Base-by-base conservation (phyloP, 2,797 vertebrate species). In the Anguilla marmorata region DNA sequence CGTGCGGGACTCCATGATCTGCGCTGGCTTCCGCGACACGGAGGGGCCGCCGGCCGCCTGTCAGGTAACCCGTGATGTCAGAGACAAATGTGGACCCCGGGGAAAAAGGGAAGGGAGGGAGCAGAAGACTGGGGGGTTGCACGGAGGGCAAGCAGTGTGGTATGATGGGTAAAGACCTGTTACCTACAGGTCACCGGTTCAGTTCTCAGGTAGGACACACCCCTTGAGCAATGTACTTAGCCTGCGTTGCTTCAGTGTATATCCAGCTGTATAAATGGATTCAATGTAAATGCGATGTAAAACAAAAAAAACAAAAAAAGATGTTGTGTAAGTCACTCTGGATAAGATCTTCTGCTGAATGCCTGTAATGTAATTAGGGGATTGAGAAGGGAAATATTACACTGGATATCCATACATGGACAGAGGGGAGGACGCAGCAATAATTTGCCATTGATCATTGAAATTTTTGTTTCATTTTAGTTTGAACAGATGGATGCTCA, bases 1-100 rank as follows among this genome's bases (percentile, higher is more conserved):
- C 0, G 96, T 97, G 54, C 93, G 95, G 19, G 96, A 97, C 92
- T 97, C 96, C 14, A 96, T 95, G 96, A 95, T 96, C 91, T 96
- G 96, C 3, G 97, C 95, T 0, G 97, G 97, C 0, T 96, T 96
- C 90, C 92, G 93, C 89, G 95, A 96, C 90, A 95, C 92, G 0
- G 95, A 95, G 87, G 95, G 92, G 45, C 93, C 96, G 0, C 95
- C 97, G 2, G 95, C 97, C 11, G 96, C 97, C 1, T 96, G 96
- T 86, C 97, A 96, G 96, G 96, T 97, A 90, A 52, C 8, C 16
- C 11, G 27, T 2, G 41, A 80, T 24, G 19, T 30, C 3, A n/a
- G 5, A 54, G 24, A 50, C n/a, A 27, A 41, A 11, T 16, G n/a
- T n/a, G 12, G 48, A 50, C 74, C 12, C n/a, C 11, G 27, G 14